A percentile compares a stretch with the other conserved stretches of the same genome.
Evolutionary conservation across 2,113 vertebrate species (phyloP).

Genomic region (Smithornis capensis): DNA sequence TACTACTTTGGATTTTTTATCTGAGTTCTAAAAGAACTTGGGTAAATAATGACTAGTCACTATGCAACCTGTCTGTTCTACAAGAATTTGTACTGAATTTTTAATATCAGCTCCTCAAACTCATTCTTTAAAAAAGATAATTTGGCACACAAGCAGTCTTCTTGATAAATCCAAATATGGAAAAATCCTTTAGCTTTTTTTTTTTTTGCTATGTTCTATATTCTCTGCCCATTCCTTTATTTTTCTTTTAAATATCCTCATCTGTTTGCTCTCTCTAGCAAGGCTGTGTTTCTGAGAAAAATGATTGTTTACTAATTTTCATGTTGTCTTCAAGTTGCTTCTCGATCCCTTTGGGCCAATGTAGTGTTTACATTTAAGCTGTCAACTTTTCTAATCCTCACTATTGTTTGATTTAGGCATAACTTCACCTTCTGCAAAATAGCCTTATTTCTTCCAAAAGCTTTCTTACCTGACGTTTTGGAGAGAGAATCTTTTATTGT

Average conservation of each 20-base stretch:
- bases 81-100: background rate
- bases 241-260: background rate
- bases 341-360: background rate
- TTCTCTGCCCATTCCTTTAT: accelerated
- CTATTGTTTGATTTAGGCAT: background rate
- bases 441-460: background rate
- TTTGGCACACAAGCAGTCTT: background rate
- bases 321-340: background rate
- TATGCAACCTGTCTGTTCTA: background rate
- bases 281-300: background rate
- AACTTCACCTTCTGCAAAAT: background rate
- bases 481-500: background rate
- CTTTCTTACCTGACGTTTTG: background rate
- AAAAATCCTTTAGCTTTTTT: background rate
- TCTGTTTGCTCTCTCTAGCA: background rate
- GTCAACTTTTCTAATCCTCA: background rate
- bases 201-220: background rate
- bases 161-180: background rate
- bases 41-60: background rate
- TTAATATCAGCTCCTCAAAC: background rate
- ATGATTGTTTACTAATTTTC: background rate
- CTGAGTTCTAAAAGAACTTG: background rate
- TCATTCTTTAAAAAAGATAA: background rate
- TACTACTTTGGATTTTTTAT: background rate
- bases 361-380: background rate